A percentile compares a stretch with the other conserved stretches of the same genome.
These are phyloP conservation scores for Lithodes maja DNA, from an alignment of 2,888 invertebrate genomes.

Conservation along the genomic window DNA sequence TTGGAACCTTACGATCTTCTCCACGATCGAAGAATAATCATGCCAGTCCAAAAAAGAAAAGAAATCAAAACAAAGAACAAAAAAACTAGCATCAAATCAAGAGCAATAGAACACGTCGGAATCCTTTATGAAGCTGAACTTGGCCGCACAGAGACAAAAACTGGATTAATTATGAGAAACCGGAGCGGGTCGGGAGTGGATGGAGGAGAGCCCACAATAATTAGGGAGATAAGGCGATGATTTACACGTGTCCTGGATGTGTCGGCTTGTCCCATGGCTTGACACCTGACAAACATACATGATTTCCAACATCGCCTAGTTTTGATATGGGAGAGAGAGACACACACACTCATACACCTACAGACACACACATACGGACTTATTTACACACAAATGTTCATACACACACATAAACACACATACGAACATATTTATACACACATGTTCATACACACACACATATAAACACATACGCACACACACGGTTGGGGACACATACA, in stretches of 20 bases:
- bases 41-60: not conserved
- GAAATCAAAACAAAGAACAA: not conserved
- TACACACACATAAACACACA: not conserved
- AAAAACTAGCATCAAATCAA: not conserved
- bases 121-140: conserved; percentile 19
- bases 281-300: conserved; percentile 50
- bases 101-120: conserved; percentile 36
- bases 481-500: too few species aligned
- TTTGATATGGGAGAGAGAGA: not conserved
- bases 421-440: not conserved
- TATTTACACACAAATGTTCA: too few species aligned
- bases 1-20: not conserved
- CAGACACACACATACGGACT: not conserved
- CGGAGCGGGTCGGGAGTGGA: conserved; percentile 31
- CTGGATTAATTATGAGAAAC: conserved; percentile 52
- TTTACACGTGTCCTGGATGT: conserved; percentile 39
- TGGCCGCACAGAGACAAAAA: conserved; percentile 30
- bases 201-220: conserved; percentile 42
- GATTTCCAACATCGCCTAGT: conserved; percentile 2
- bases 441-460: not conserved
- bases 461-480: not conserved
- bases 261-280: conserved; percentile 15
- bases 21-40: not conserved
- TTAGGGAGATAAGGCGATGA: conserved; percentile 53
- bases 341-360: not conserved